Conservation (phyloP, 2,113 vertebrate species). For the Protobothrops flavoviridis region DNA sequence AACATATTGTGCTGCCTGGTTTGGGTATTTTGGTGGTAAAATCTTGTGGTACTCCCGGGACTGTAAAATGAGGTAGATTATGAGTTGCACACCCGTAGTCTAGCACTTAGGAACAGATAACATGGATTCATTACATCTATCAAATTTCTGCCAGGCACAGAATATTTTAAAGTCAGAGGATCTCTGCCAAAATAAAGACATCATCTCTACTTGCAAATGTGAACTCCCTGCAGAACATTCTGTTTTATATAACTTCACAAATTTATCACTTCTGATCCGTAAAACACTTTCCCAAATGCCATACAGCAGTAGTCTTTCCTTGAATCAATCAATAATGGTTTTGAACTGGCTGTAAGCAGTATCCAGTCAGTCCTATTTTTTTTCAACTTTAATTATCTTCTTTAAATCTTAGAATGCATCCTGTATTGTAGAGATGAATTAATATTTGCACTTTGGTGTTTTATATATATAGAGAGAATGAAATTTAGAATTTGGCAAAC, state of each 20-base stretch:
- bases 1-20: not conserved
- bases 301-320: conserved; percentile 31
- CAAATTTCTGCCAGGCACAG: not conserved
- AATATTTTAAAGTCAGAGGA: not conserved
- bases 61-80: not conserved
- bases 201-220: conserved; percentile 1
- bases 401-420: not conserved
- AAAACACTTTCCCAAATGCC: conserved; percentile 47
- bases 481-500: conserved; percentile 19
- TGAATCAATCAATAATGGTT: conserved; percentile 19
- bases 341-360: conserved; percentile 36
- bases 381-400: not conserved
- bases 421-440: not conserved
- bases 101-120: not conserved
- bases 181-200: not conserved
- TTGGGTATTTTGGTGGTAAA: not conserved
- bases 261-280: conserved; percentile 40
- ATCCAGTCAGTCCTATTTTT: not conserved
- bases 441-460: not conserved
- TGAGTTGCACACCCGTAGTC: not conserved
- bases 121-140: not conserved
- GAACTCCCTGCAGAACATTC: not conserved
- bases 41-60: not conserved
- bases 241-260: conserved; percentile 6
- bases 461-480: not conserved